Evolutionary conservation across 2,797 vertebrate genomes (phyloP), one percentile per base, ranked within the genome.

Genomic region (Pampus argenteus): DNA sequence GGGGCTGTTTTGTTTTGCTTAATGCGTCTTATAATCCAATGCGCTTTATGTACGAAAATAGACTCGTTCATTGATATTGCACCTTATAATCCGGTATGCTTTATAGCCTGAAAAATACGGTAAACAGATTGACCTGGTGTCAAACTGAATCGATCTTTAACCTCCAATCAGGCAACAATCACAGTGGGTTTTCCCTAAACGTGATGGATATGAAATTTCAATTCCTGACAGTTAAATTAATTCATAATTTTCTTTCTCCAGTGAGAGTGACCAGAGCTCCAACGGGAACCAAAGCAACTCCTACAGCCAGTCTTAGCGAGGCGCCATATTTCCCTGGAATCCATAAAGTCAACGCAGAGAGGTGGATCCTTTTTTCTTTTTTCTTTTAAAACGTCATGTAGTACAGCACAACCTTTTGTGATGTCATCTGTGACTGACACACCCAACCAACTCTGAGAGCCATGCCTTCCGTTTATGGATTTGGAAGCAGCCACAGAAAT

Each of bases 241-340:
- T n/a, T n/a, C n/a, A n/a, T n/a, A n/a, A n/a, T n/a, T n/a, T n/a
- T n/a, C n/a, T n/a, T n/a, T n/a, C 79, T 75, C 85, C 94, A 99
- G 98, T 90, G 98, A 99, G 92, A 96, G 96, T 74, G 98, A 99
- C 89, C 98, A 99, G 95, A 97, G 97, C 94, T 96, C 98, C 93
- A 99, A 99, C 60, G 98, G 98, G 86, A 99, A 95, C 95, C 98
- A 99, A 91, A 97, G 97, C 94, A 98, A 96, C 93, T 97, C 96
- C 81, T 99, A 99, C 90, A 98, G 94, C 92, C 98, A 99, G 82
- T 99, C 98, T 78, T 99, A 97, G 95, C 82, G 1, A 1, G 5
- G 20, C 9, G 5, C 60, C 68, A 6, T 10, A 6, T 26, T 31
- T 63, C 45, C 9, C 9, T 7, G 45, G 26, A 47, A 18, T 58